Base-by-base conservation (phyloP, 2,888 invertebrate genomes). In the Agrotis clavis region DNA sequence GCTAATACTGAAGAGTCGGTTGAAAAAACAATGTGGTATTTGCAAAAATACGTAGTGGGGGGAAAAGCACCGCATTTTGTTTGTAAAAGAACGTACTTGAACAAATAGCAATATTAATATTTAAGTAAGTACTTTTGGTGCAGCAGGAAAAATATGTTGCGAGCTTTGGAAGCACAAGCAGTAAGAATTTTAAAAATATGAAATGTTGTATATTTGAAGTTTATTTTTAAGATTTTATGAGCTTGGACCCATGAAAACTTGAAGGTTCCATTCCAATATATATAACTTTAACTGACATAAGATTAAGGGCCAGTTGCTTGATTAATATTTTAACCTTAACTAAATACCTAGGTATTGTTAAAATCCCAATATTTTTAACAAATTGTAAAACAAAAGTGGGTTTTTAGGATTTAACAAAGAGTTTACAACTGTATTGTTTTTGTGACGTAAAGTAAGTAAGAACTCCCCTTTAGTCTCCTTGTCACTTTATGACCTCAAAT, bases 21-120 rank as follows among this genome's bases (percentile, higher is more conserved):
- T 73, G 63, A 61, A 67, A 83, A 76, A 77, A 77, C 75, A 83
- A 73, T n/a, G 63, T 63, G n/a, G 51, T 71, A 67, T 79, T 81
- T 77, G 82, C 77, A 60, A 72, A 76, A 71, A 70, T 56, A 67
- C n/a, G 47, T 21, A 25, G 69, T 50, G 56, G 51, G 41, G 61
- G n/a, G 47, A 56, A 65, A 72, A 62, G 67, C 62, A 73, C 51
- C 2, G 18, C n/a, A 19, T 50, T 59, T 25, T 69, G 60, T 67
- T 82, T 72, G n/a, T 67, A 62, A 41, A 71, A 56, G 30, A 57
- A 65, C 54, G 25, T 59, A 25, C 48, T 64, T 69, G n/a, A 35
- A 47, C 50, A 62, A 67, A 80, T 56, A 66, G 25, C 16, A 14
- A 35, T 75, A 54, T 74, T 50, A 45, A 51, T 64, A 76, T 35